Percentiles rank a stretch among this genome's conserved stretches.
phyloP scores from a whole-genome alignment of 2,888 invertebrate species.

The Lysandra coridon region DNA sequence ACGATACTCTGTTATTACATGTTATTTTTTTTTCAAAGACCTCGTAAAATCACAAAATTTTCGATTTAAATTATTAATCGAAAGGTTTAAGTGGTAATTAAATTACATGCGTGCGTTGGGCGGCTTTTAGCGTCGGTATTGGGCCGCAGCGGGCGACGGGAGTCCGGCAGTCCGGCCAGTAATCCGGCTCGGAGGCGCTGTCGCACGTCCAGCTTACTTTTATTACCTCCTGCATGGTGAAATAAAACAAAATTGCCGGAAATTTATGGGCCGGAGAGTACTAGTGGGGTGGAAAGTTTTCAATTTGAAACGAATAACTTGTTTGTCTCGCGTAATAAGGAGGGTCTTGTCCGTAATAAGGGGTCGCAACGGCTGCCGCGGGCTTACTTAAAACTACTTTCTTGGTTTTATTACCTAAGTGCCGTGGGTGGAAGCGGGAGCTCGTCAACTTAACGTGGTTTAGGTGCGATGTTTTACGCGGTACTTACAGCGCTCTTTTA shows the following conservation, averaged over 20 bases:
- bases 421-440: constrained; percentile 59
- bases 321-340: constrained; percentile 77
- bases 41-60: not conserved
- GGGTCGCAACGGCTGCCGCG: constrained; percentile 72
- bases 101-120: constrained; percentile 55
- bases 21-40: no score
- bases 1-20: no score
- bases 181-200: constrained; percentile 75
- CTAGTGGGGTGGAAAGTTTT: constrained; percentile 80
- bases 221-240: constrained; percentile 78
- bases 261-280: constrained; percentile 76
- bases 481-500: constrained; percentile 35
- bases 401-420: constrained; percentile 76
- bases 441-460: constrained; percentile 47
- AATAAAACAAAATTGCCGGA: constrained; percentile 81
- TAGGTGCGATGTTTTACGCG: constrained; percentile 41
- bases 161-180: constrained; percentile 47
- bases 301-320: constrained; percentile 80
- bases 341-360: constrained; percentile 75
- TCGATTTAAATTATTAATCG: not conserved
- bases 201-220: constrained; percentile 81
- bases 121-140: constrained; percentile 68
- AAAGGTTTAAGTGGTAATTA: constrained; percentile 30
- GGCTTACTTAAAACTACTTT: constrained; percentile 78
- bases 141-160: constrained; percentile 72